A percentile compares a stretch with the other conserved stretches of the same genome.
Conservation (phyloP, 2,888 invertebrate species). For the Sylvicola cinctus region DNA sequence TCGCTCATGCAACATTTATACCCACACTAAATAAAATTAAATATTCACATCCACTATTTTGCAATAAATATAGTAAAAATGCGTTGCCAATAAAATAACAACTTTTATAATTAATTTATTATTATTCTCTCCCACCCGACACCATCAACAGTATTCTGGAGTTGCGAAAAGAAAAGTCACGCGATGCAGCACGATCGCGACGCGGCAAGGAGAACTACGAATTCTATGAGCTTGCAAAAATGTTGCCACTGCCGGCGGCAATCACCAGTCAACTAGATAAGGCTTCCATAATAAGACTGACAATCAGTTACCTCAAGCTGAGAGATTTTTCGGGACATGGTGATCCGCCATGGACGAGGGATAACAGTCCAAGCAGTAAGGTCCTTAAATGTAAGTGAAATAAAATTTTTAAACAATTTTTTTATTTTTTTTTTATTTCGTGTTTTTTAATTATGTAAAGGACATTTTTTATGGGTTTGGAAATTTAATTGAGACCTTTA, state of each 20-base stretch:
- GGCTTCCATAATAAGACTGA: conserved; percentile 88
- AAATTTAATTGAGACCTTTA: too few relatives aligned
- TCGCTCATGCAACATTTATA: too few relatives aligned
- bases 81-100: background rate
- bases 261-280: conserved; percentile 89
- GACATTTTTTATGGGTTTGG: too few relatives aligned
- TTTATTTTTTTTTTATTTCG: background rate
- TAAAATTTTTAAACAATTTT: conserved; percentile 2
- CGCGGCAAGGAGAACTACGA: conserved; percentile 91
- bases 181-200: conserved; percentile 79
- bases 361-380: conserved; percentile 57
- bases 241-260: conserved; percentile 75
- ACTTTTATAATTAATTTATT: conserved; percentile 4
- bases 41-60: too few relatives aligned
- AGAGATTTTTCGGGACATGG: conserved; percentile 90
- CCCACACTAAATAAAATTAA: too few relatives aligned
- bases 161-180: conserved; percentile 78
- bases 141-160: conserved; percentile 65
- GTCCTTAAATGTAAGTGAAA: conserved; percentile 54
- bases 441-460: too few relatives aligned
- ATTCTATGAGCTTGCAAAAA: conserved; percentile 90
- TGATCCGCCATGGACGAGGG: conserved; percentile 87
- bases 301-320: conserved; percentile 87
- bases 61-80: too few relatives aligned
- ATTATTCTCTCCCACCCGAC: conserved; percentile 12